Evolutionary conservation across 2,797 vertebrate species (phyloP).

Genomic region (Morelia viridis): DNA sequence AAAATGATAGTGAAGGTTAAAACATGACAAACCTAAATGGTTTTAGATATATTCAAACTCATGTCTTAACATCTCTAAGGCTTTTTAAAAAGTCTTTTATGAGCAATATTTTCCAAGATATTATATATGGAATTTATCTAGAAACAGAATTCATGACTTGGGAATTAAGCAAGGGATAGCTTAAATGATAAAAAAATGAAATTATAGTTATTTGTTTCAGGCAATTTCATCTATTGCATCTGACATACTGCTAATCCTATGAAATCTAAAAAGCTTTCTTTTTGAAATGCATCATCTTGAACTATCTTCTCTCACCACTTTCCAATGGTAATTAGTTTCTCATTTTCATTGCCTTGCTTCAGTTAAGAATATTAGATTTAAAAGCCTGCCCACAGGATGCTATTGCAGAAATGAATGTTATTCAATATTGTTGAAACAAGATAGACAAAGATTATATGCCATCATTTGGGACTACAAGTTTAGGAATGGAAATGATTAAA

Average conservation of each 20-base stretch:
- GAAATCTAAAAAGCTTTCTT: constrained; percentile 36
- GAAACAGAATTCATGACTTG: background rate
- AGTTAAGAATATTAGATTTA: background rate
- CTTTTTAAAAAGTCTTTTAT: background rate
- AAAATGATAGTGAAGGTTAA: background rate
- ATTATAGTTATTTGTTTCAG: constrained; percentile 51
- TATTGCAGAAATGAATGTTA: constrained; percentile 11
- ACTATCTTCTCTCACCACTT: constrained; percentile 19
- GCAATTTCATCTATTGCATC: constrained; percentile 45
- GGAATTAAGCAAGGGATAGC: constrained; percentile 3
- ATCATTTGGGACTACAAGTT: background rate
- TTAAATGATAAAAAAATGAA: constrained; percentile 42
- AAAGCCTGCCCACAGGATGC: constrained; percentile 6
- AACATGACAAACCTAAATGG: background rate
- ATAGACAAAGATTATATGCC: background rate
- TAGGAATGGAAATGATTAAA: background rate
- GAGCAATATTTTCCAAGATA: background rate
- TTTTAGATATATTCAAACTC: background rate
- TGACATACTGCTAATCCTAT: constrained; percentile 34
- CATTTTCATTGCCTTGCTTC: background rate
- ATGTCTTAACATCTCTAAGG: background rate
- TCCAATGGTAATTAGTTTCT: constrained; percentile 4
- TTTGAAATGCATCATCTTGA: background rate
- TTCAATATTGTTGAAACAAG: background rate
- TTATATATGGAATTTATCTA: constrained; percentile 20